Conservation (phyloP, 2,888 invertebrate species). For the Drosophila formosana region DNA sequence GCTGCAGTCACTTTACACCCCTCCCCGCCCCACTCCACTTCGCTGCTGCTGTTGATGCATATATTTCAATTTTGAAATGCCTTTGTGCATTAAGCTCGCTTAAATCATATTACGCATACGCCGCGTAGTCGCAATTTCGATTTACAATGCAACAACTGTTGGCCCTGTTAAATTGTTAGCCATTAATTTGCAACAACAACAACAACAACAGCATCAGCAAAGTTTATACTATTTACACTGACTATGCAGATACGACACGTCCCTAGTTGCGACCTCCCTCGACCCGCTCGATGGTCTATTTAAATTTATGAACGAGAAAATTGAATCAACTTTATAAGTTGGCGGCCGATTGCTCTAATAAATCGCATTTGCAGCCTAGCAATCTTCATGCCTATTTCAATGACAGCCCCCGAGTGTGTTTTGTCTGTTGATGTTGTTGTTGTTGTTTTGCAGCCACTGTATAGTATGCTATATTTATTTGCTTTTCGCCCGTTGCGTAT, state of each 20-base stretch:
- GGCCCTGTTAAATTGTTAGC: conserved; percentile 63
- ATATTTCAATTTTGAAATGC: conserved; percentile 73
- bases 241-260: conserved; percentile 42
- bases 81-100: conserved; percentile 75
- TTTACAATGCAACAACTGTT: conserved; percentile 36
- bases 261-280: conserved; percentile 6
- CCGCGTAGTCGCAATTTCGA: conserved; percentile 50
- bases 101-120: conserved; percentile 77
- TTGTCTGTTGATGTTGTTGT: conserved; percentile 32
- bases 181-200: conserved; percentile 55
- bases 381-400: conserved; percentile 31
- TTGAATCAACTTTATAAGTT: conserved; percentile 26
- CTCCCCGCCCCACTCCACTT: neutral
- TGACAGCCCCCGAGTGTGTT: neutral
- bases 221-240: conserved; percentile 16
- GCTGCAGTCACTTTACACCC: conserved; percentile 27
- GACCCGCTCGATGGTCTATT: conserved; percentile 6
- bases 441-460: conserved; percentile 20
- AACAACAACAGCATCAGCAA: conserved; percentile 4
- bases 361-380: conserved; percentile 18
- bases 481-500: conserved; percentile 21
- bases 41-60: conserved; percentile 26
- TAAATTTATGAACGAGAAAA: conserved; percentile 29
- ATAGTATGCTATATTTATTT: conserved; percentile 37
- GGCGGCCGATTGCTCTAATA: conserved; percentile 18